Conservation (phyloP, 1,140 invertebrate genomes). For the Sminthurinus signatus region DNA sequence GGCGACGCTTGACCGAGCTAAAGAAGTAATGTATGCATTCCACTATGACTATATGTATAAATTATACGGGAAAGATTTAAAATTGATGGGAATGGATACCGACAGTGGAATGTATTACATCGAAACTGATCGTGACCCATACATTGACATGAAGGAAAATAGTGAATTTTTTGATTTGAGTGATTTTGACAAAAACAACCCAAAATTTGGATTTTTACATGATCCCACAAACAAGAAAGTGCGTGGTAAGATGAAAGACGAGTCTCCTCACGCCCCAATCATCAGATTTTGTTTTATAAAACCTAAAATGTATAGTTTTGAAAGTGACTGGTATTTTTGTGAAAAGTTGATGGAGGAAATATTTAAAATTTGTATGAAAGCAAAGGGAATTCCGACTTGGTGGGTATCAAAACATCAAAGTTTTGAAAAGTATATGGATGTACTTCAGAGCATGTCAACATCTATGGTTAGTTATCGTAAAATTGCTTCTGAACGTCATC, state of each 20-base stretch:
- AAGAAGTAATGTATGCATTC: neutral
- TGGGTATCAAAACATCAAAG: slow-evolving; percentile 1
- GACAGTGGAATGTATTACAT: neutral
- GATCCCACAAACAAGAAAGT: neutral
- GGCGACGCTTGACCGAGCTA: neutral
- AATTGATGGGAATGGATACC: neutral
- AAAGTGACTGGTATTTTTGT: neutral
- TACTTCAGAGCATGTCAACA: no score
- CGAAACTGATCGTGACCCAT: neutral
- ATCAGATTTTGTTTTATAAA: neutral
- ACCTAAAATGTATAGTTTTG: neutral
- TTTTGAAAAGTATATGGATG: no score
- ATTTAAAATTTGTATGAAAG: no score
- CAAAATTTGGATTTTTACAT: neutral
- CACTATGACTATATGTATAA: neutral
- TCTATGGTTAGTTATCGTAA: no score
- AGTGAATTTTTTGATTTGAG: neutral
- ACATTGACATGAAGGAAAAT: neutral
- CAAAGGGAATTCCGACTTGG: no score
- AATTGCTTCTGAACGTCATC: neutral
- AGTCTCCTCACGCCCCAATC: neutral
- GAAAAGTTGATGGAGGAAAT: neutral
- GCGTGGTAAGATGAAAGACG: neutral
- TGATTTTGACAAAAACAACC: neutral
- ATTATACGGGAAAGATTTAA: neutral